Conservation (phyloP, 2,797 vertebrate genomes). For the Epinephelus coioides region DNA sequence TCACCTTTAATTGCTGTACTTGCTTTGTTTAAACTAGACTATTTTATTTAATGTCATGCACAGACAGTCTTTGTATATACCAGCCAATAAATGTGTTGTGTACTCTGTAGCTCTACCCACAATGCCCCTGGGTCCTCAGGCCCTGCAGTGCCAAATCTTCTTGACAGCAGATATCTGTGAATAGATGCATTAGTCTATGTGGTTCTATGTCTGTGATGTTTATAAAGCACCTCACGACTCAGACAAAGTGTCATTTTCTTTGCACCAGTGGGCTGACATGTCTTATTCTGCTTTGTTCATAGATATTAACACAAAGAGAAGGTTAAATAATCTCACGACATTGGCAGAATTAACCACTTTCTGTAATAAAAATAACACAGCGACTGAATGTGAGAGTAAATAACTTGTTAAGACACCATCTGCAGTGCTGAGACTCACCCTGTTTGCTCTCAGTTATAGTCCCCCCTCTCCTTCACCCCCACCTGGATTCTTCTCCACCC, state of each 20-base stretch:
- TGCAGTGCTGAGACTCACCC: conserved; percentile 50
- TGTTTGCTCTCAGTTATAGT: conserved; percentile 55
- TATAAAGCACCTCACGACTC: not conserved
- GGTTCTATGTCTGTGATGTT: conserved; percentile 8
- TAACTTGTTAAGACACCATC: conserved; percentile 61
- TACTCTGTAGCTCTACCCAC: conserved; percentile 45
- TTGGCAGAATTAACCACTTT: conserved; percentile 36
- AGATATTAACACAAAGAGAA: conserved; percentile 16
- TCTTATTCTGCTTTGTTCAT: conserved; percentile 16
- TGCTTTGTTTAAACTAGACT: not conserved
- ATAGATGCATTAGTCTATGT: conserved; percentile 15
- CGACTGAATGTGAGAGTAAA: conserved; percentile 36
- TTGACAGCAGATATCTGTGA: conserved; percentile 55
- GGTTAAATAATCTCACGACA: conserved; percentile 17
- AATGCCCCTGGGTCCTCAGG: conserved; percentile 55
- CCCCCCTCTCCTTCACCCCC: conserved; percentile 14
- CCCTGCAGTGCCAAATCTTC: conserved; percentile 35
- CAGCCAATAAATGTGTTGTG: conserved; percentile 32
- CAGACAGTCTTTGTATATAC: conserved; percentile 32
- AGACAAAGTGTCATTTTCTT: conserved; percentile 20
- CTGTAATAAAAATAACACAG: conserved; percentile 41
- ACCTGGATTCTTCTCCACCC: conserved; percentile 30
- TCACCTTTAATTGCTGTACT: conserved; percentile 30
- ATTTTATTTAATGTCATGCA: not conserved
- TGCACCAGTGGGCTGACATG: not conserved